Base-by-base conservation (phyloP, 2,888 invertebrate genomes). In the Brachypalpus laphriformis region DNA sequence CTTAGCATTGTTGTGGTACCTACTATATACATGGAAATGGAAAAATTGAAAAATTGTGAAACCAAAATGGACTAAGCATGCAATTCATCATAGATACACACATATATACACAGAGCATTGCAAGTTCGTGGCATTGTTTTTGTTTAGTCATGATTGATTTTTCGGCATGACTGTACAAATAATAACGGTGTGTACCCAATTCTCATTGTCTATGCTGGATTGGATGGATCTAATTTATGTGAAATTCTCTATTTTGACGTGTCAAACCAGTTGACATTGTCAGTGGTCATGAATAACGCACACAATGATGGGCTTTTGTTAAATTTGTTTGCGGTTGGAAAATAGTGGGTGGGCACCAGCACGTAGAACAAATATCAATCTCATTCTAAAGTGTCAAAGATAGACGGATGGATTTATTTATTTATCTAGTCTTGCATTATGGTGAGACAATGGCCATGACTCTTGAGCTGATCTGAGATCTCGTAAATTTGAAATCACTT, bases 31-130 rank as follows among this genome's bases (percentile, higher is more conserved):
- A 45, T 61, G 71, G 57, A 77, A 78, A 78, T 82, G 66, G 59
- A 72, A 82, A 77, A 78, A 83, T 78, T 83, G 59, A 72, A 82
- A 77, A 78, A 83, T 78, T 83, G 74, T 80, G 83, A 83, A 83
- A 83, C 80, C 51, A 65, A 74, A 78, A 70, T 74, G 70, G 57
- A 83, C 74, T 57, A 57, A 68, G 63, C 74, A 28, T 14, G 45
- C 49, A 57, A 78, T 83, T 65, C 25, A 76, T 65, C 70, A 71
- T 82, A 59, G 8, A 20, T 20, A 7, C 18, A 6, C 22, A 34
- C n/a, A 0, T 1, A 14, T n/a, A 49, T 37, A 34, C 16, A 28
- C 9, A 34, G 8, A 14, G 42, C 5, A 49, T 8, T 25, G 14
- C 2, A 76, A 20, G 66, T 59, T 76, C 40, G 51, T 61, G 74